A percentile compares a stretch with the other conserved stretches of the same genome.
Conservation (phyloP, 2,888 invertebrate genomes). For the Drosophila longiperda region DNA sequence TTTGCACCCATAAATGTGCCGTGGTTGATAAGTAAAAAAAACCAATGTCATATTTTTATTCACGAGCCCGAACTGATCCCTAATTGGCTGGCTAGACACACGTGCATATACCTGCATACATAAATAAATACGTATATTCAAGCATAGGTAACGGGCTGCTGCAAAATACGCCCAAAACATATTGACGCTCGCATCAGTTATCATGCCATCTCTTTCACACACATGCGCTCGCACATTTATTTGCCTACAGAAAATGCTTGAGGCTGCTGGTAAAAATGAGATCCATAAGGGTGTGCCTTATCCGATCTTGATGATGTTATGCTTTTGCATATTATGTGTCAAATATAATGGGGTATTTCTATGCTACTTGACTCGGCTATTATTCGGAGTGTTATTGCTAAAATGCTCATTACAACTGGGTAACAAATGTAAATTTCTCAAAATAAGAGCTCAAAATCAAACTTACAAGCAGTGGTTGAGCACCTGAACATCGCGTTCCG, state of each 20-base stretch:
- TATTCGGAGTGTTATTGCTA: background rate
- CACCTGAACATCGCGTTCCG: constrained; percentile 97
- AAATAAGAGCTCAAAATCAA: no score
- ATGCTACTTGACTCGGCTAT: background rate
- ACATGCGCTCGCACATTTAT: background rate
- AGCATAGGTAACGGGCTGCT: background rate
- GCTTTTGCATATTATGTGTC: background rate
- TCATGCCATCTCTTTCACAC: background rate
- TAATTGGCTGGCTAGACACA: background rate
- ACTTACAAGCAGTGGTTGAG: constrained; percentile 94
- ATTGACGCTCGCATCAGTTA: background rate
- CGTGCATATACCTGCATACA: background rate
- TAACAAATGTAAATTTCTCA: background rate
- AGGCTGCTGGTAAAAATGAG: background rate
- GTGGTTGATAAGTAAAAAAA: no score
- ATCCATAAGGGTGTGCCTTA: background rate
- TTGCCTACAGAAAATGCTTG: background rate
- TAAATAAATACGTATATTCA: background rate
- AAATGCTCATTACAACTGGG: background rate
- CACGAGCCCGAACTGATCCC: background rate
- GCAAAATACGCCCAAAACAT: background rate
- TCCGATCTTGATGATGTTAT: background rate
- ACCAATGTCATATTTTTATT: background rate
- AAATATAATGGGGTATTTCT: no score
- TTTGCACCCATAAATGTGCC: no score